These are phyloP conservation scores for Palythoa grandiflora DNA, from an alignment of 92 coral and sea anemone genomes.

Conservation along the genomic window DNA sequence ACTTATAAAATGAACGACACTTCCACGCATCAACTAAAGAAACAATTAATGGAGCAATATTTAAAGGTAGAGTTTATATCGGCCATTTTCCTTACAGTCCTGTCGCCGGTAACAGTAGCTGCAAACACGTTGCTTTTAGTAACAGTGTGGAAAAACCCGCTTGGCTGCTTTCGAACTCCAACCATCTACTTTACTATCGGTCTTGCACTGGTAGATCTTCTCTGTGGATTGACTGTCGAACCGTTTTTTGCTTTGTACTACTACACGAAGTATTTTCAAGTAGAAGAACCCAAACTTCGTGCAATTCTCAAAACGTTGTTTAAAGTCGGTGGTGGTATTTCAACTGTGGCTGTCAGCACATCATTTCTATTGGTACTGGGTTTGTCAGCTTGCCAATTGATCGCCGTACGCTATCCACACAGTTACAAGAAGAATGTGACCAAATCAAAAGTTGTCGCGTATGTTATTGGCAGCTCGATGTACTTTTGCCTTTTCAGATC, in stretches of 20 bases:
- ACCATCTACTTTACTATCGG: slow-evolving; percentile 82
- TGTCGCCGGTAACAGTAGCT: slow-evolving; percentile 78
- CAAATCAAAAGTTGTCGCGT: slow-evolving; percentile 59
- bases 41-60: slow-evolving; percentile 41
- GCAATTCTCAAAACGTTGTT: slow-evolving; percentile 32
- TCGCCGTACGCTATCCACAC: slow-evolving; percentile 84
- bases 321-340: slow-evolving; percentile 71
- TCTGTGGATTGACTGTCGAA: slow-evolving; percentile 79
- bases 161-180: slow-evolving; percentile 79
- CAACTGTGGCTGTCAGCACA: slow-evolving; percentile 80
- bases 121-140: slow-evolving; percentile 77
- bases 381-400: slow-evolving; percentile 76
- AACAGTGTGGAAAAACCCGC: slow-evolving; percentile 80
- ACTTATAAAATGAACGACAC: slow-evolving; percentile 19
- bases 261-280: slow-evolving; percentile 59
- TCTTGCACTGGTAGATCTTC: slow-evolving; percentile 74
- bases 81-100: slow-evolving; percentile 67
- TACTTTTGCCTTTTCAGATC: slow-evolving; percentile 72
- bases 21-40: not conserved
- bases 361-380: slow-evolving; percentile 83
- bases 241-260: slow-evolving; percentile 75
- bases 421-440: slow-evolving; percentile 75
- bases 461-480: slow-evolving; percentile 64
- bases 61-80: slow-evolving; percentile 67
- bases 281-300: slow-evolving; percentile 42